Conservation (phyloP, 2,113 vertebrate species). For the Pomatorhinus ruficollis region DNA sequence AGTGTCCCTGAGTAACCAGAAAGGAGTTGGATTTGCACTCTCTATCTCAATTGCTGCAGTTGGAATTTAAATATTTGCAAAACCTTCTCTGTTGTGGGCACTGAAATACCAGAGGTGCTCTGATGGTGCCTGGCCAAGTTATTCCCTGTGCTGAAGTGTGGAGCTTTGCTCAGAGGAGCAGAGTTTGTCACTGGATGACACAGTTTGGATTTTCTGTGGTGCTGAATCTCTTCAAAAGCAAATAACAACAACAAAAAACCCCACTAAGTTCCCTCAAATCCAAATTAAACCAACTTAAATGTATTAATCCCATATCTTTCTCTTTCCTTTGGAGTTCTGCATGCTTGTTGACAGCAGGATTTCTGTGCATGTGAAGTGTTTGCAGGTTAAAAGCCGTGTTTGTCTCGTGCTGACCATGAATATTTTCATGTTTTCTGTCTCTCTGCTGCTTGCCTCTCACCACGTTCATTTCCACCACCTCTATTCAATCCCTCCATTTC, state of each 20-base stretch:
- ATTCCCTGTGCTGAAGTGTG: neutral
- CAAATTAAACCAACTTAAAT: neutral
- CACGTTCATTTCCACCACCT: constrained; percentile 24
- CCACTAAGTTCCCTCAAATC: neutral
- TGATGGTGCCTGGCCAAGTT: neutral
- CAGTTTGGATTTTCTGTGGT: neutral
- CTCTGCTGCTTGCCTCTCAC: constrained; percentile 19
- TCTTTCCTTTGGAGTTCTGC: neutral
- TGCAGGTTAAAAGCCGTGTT: neutral
- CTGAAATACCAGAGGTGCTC: neutral
- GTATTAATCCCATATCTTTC: neutral
- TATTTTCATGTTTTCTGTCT: constrained; percentile 37
- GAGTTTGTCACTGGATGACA: neutral
- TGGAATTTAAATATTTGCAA: neutral
- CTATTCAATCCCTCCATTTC: constrained; percentile 36
- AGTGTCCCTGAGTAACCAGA: neutral
- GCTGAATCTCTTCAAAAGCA: neutral
- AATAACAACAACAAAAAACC: neutral
- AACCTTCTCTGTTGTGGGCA: neutral
- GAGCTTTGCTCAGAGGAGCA: neutral
- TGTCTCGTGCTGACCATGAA: neutral
- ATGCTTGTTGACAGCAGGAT: neutral
- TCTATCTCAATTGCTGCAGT: neutral
- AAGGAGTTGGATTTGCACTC: neutral
- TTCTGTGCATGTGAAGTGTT: neutral